Conservation (phyloP, 2,888 invertebrate species). For the Aphidoletes aphidimyza region DNA sequence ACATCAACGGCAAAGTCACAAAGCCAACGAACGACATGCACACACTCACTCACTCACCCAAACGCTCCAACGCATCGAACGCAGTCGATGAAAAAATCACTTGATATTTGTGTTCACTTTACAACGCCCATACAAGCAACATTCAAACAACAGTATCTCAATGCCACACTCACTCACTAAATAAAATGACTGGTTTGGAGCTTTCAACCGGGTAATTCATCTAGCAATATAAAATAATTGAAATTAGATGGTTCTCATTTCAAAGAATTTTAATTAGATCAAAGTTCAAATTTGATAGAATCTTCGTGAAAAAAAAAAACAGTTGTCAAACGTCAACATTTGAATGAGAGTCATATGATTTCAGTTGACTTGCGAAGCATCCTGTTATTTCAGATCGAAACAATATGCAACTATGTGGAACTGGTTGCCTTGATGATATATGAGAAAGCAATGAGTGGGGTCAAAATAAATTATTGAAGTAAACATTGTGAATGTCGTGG, state of each 20-base stretch:
- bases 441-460: slow-evolving; percentile 53
- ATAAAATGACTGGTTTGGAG: neutral
- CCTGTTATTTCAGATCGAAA: neutral
- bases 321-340: neutral
- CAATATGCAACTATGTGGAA: neutral
- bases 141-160: neutral
- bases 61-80: neutral
- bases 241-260: no score
- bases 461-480: slow-evolving; percentile 38
- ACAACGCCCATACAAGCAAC: neutral
- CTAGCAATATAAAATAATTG: no score
- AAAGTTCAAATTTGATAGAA: no score
- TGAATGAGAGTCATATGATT: neutral
- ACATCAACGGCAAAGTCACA: no score
- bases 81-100: slow-evolving; percentile 3
- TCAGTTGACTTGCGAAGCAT: neutral
- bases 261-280: no score
- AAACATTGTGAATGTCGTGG: slow-evolving; percentile 54
- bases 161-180: no score
- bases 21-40: neutral
- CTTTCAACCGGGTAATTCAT: neutral
- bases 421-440: slow-evolving; percentile 11
- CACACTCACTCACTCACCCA: neutral
- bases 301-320: no score
- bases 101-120: slow-evolving; percentile 3